Evolutionary conservation across 2,797 vertebrate species (phyloP), one percentile per base, ranked within the genome.

Genomic region (Lithobates pipiens): DNA sequence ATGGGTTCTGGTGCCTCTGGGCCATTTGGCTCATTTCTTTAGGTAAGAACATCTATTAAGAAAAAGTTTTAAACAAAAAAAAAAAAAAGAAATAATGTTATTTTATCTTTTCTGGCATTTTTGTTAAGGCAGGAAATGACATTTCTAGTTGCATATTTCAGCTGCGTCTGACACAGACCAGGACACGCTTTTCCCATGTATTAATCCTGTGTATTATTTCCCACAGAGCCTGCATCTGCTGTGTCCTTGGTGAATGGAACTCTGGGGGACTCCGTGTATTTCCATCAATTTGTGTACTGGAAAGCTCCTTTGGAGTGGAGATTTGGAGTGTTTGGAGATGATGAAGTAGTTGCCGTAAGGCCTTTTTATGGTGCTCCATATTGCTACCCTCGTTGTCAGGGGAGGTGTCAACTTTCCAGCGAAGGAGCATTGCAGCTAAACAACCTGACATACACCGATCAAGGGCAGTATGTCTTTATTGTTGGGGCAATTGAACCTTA

Each of bases 371-470:
- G 6, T 9, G 5, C 54, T 1, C 54, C 54, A 0, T 61, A 61
- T 23, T 61, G 54, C 21, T 61, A 77, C 29, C 76, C 76, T 39
- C n/a, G 9, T 5, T 77, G 44, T 7, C 42, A 29, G 0, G 16
- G 29, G 0, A 77, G 50, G 21, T 77, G 67, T 72, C 32, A 84
- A 23, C 44, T 84, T n/a, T 42, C 70, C 8, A 5, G 1, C 15
- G 61, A 84, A 42, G 63, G 65, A 6, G 77, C 65, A 11, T 10
- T 84, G 65, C 25, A n/a, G 18, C 75, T 84, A 46, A 10, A 42
- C 18, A 32, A 27, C 2, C 23, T 84, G 32, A 18, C 74, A 10
- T n/a, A 16, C 15, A 5, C 21, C 27, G 50, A 57, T 42, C 63
- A 34, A 7, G n/a, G 54, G 21, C 54, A 61, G 7, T 61, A 61